These are phyloP conservation scores for Lepus timidus DNA, from an alignment of 2,113 vertebrate species.

Conservation along the genomic window DNA sequence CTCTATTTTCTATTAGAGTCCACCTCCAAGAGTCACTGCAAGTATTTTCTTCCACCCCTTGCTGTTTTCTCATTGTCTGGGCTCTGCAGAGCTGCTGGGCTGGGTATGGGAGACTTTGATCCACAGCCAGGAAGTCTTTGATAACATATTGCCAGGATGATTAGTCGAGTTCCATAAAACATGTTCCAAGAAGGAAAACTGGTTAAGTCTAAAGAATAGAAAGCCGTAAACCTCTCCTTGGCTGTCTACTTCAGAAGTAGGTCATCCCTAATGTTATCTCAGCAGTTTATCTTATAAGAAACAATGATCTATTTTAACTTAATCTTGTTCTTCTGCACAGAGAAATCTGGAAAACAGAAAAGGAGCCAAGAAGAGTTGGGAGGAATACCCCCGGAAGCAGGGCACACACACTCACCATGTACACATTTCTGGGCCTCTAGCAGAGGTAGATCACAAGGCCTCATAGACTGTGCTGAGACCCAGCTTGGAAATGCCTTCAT, in stretches of 20 bases:
- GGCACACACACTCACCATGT: background rate
- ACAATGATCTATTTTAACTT: constrained; percentile 70
- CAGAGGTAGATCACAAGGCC: background rate
- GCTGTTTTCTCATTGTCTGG: constrained; percentile 24
- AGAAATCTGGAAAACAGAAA: constrained; percentile 51
- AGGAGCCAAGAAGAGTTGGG: background rate
- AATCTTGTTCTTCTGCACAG: constrained; percentile 51
- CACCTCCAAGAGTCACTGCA: constrained; percentile 45
- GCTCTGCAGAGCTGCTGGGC: background rate
- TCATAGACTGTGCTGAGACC: background rate
- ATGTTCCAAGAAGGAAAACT: constrained; percentile 71
- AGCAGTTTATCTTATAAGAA: constrained; percentile 57
- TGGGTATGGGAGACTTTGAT: constrained; percentile 8
- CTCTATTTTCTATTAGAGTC: background rate
- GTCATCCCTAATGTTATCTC: constrained; percentile 50
- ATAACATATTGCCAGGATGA: constrained; percentile 34
- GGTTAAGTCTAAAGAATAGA: constrained; percentile 60
- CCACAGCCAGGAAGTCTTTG: constrained; percentile 43
- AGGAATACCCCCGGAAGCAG: background rate
- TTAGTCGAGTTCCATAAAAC: constrained; percentile 68
- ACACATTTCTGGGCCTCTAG: background rate
- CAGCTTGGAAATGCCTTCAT: background rate
- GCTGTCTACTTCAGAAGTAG: constrained; percentile 62
- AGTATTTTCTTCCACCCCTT: background rate
- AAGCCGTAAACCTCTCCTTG: constrained; percentile 56